Base-by-base conservation (phyloP, 2,113 vertebrate genomes). In the Tyrannus savana region DNA sequence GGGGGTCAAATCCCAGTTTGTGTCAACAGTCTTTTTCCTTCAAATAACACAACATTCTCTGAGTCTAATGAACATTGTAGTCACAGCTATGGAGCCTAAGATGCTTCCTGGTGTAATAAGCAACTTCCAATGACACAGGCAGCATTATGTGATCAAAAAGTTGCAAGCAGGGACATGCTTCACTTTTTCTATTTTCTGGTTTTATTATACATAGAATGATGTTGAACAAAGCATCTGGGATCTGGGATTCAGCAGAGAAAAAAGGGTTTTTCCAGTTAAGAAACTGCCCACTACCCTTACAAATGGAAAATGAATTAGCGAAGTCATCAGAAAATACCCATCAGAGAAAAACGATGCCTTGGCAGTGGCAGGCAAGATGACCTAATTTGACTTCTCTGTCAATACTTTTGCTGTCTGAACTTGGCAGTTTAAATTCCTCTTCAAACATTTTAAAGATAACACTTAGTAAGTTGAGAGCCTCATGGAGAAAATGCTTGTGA, bases 321-420 rank as follows among this genome's bases (percentile, higher is more conserved):
- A 90, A 92, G 94, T 49, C 24, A 76, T 42, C 52, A 76, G 66
- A 84, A 96, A 91, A 91, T 73, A 86, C 47, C 24, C 73, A 66
- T 27, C 23, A 6, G 75, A 64, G 55, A 81, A 49, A 41, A 56
- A 74, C 3, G 3, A 33, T 56, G 86, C 35, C 73, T 75, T 84
- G 81, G 91, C 73, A 84, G 56, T 2, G 1, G 55, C 19, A 56
- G 74, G 69, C 49, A 72, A 72, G 42, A 49, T 75, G 71, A 86
- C 64, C 41, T 81, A 78, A 62, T 77, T 33, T n/a, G 59, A 92
- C 68, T 89, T 76, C 46, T 79, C 59, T 73, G 46, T 72, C 56
- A 67, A 74, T 79, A 94, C 41, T 33, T 92, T 77, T 68, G 31
- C 58, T 58, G 21, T 85, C 58, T 50, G 28, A 93, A 59, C 19